Percentiles rank a stretch among this genome's conserved stretches.
These are phyloP conservation scores for Helicolenus hilgendorfi DNA, from an alignment of 2,797 vertebrate species.

Conservation along the genomic window DNA sequence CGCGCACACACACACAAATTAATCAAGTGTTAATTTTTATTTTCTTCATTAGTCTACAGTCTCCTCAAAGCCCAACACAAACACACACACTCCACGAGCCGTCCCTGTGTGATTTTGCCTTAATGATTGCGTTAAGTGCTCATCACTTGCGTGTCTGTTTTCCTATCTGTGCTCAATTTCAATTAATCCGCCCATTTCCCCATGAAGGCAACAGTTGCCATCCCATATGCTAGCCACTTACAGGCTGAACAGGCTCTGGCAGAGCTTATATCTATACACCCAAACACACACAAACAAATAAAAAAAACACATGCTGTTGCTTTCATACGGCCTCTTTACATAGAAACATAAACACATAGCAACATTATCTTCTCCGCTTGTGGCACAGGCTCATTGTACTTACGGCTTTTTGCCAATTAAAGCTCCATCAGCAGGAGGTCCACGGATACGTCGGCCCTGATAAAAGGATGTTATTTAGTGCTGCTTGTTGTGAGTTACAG, in stretches of 20 bases:
- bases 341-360: not conserved
- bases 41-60: slow-evolving; percentile 48
- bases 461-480: slow-evolving; percentile 33
- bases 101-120: slow-evolving; percentile 31
- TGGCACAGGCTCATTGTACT: not conserved
- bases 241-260: slow-evolving; percentile 57
- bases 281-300: not conserved
- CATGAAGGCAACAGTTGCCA: slow-evolving; percentile 81
- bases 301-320: not conserved
- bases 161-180: slow-evolving; percentile 72
- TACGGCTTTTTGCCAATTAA: not conserved
- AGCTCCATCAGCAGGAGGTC: slow-evolving; percentile 19
- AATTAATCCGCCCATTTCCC: slow-evolving; percentile 79
- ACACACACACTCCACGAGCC: not conserved
- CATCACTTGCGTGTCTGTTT: slow-evolving; percentile 65
- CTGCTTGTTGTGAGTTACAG: slow-evolving; percentile 35
- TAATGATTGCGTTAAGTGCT: slow-evolving; percentile 65
- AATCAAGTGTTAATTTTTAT: slow-evolving; percentile 66
- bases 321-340: not conserved
- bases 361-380: not conserved
- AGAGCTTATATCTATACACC: slow-evolving; percentile 26
- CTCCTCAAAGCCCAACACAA: not conserved
- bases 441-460: slow-evolving; percentile 1
- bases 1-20: slow-evolving; percentile 36
- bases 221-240: slow-evolving; percentile 78